These are phyloP conservation scores for Poecile atricapillus DNA, from an alignment of 2,113 vertebrate species.

Conservation along the genomic window DNA sequence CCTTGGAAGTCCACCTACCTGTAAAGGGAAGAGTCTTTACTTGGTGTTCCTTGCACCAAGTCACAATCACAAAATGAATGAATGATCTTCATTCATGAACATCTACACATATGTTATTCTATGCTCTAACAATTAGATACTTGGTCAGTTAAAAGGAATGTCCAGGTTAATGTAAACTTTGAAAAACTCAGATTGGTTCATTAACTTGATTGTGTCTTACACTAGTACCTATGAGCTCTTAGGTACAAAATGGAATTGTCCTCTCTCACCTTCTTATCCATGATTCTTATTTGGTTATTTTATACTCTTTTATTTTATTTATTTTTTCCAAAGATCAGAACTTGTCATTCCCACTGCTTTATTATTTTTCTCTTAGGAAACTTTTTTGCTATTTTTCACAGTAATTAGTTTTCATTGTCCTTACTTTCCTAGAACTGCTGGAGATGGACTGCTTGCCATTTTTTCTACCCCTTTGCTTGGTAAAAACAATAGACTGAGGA, in stretches of 20 bases:
- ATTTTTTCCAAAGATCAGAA: neutral
- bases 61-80: conserved; percentile 7
- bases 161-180: conserved; percentile 5
- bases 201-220: neutral
- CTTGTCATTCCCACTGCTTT: neutral
- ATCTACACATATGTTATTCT: neutral
- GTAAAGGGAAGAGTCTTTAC: neutral
- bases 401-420: neutral
- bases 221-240: neutral
- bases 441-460: neutral
- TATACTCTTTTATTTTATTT: neutral
- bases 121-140: neutral
- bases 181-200: conserved; percentile 38
- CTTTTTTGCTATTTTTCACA: neutral
- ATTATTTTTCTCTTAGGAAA: neutral
- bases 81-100: conserved; percentile 29
- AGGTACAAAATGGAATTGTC: neutral
- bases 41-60: neutral
- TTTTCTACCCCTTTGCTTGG: neutral
- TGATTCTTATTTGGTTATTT: neutral
- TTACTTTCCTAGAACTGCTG: neutral
- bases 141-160: conserved; percentile 42
- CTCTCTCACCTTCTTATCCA: neutral
- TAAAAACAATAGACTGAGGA: neutral
- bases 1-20: neutral